Evolutionary conservation across 1,140 invertebrate genomes (phyloP).

Genomic region (Brachionus sp.): DNA sequence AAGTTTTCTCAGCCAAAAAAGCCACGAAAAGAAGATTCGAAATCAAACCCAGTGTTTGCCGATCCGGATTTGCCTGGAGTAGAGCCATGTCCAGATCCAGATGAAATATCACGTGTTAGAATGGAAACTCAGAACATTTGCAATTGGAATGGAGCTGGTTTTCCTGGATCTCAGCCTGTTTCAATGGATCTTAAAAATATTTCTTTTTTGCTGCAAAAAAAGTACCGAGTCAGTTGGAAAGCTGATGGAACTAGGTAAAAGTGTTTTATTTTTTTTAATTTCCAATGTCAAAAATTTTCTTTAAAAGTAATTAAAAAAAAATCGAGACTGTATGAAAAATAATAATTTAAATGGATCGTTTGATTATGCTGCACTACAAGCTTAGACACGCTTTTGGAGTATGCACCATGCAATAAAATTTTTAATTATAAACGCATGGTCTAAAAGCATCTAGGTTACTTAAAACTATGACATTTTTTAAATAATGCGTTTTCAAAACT

Average conservation of each 20-base stretch:
- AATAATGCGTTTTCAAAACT: no score
- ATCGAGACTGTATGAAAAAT: not conserved
- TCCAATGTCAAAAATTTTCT: not conserved
- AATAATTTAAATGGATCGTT: not conserved
- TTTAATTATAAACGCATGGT: no score
- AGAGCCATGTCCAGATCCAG: constrained; percentile 57
- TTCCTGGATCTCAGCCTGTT: constrained; percentile 93
- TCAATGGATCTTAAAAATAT: constrained; percentile 87
- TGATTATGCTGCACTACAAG: no score
- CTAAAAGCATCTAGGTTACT: no score
- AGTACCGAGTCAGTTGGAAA: constrained; percentile 96
- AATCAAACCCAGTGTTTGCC: constrained; percentile 38
- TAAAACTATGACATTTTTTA: no score
- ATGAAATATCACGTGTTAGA: constrained; percentile 69
- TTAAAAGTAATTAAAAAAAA: not conserved
- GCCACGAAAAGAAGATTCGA: not conserved
- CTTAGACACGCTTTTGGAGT: no score
- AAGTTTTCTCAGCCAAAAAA: not conserved
- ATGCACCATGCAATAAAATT: no score
- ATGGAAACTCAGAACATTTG: constrained; percentile 75
- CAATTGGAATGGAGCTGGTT: constrained; percentile 72
- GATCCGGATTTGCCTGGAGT: constrained; percentile 58
- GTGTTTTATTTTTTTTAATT: constrained; percentile 52
- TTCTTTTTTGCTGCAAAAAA: constrained; percentile 69
- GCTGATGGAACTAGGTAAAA: constrained; percentile 82